Conservation (phyloP, 37 sponge, comb jelly and placozoan genomes). For the Lycopodina hypogea region DNA sequence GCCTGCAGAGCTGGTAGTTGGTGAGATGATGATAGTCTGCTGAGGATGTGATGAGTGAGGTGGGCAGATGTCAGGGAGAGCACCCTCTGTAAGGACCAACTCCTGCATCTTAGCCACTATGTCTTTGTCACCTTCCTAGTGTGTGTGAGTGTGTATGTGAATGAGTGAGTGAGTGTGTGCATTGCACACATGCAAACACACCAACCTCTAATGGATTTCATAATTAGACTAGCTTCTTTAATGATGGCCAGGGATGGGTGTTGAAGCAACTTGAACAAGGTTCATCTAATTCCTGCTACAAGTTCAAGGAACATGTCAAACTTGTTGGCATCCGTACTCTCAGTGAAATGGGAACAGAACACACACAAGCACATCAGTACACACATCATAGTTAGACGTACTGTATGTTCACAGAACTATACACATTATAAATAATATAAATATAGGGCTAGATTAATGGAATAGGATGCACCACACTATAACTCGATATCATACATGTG, state of each 20-base stretch:
- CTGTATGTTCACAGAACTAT: conserved; percentile 73
- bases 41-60: conserved; percentile 85
- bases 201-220: conserved; percentile 97
- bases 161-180: too few species aligned
- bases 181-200: too few species aligned
- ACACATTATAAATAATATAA: conserved; percentile 27
- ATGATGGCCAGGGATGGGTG: conserved; percentile 95
- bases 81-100: conserved; percentile 95
- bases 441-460: not conserved
- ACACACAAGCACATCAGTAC: not conserved
- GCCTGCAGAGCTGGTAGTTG: conserved; percentile 90
- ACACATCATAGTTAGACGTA: conserved; percentile 73
- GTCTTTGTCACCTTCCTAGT: conserved; percentile 84
- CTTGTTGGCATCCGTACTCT: conserved; percentile 87
- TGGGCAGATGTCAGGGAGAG: conserved; percentile 93
- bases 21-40: conserved; percentile 86
- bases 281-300: conserved; percentile 84
- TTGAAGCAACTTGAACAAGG: conserved; percentile 90
- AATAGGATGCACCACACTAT: not conserved
- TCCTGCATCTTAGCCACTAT: conserved; percentile 92
- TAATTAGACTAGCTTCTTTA: conserved; percentile 95
- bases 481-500: not conserved
- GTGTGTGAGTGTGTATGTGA: not conserved
- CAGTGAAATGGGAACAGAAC: conserved; percentile 53
- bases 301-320: conserved; percentile 93